These are phyloP conservation scores for Neocloeon triangulifer DNA, from an alignment of 1,140 invertebrate genomes.

Conservation along the genomic window DNA sequence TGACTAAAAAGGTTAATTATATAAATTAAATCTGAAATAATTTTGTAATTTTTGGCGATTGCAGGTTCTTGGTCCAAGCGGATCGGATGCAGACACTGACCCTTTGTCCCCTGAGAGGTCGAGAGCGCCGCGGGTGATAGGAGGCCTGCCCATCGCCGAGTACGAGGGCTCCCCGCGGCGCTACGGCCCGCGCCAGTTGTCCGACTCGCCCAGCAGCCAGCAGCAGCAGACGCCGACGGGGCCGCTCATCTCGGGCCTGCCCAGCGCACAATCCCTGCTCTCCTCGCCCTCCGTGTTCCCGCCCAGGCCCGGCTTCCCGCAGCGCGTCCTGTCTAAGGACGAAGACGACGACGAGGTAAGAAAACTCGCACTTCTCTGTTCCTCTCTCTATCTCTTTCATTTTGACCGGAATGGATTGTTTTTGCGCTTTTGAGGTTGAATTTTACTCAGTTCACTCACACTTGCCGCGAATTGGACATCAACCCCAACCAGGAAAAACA, in stretches of 20 bases:
- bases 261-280: conserved; percentile 29
- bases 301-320: conserved; percentile 47
- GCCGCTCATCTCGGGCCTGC: conserved; percentile 20
- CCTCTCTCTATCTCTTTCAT: conserved; percentile 14
- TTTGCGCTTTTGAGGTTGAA: too few relatives aligned
- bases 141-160: conserved; percentile 67
- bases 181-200: conserved; percentile 39
- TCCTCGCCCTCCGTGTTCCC: conserved; percentile 39
- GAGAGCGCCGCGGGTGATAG: conserved; percentile 57
- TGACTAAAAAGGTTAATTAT: too few relatives aligned
- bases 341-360: conserved; percentile 11
- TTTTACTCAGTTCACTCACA: too few relatives aligned
- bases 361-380: conserved; percentile 17
- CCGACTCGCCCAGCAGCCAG: conserved; percentile 11
- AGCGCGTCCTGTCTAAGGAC: conserved; percentile 24
- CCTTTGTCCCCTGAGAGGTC: conserved; percentile 20
- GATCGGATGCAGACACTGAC: conserved; percentile 22
- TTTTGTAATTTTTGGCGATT: too few relatives aligned
- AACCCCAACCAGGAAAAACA: too few relatives aligned
- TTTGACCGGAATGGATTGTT: too few relatives aligned
- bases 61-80: conserved; percentile 22
- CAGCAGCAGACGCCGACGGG: conserved; percentile 8
- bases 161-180: conserved; percentile 77
- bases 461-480: too few relatives aligned
- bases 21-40: too few relatives aligned